Evolutionary conservation across 2,888 invertebrate species (phyloP).

Genomic region (Thalpophila matura): DNA sequence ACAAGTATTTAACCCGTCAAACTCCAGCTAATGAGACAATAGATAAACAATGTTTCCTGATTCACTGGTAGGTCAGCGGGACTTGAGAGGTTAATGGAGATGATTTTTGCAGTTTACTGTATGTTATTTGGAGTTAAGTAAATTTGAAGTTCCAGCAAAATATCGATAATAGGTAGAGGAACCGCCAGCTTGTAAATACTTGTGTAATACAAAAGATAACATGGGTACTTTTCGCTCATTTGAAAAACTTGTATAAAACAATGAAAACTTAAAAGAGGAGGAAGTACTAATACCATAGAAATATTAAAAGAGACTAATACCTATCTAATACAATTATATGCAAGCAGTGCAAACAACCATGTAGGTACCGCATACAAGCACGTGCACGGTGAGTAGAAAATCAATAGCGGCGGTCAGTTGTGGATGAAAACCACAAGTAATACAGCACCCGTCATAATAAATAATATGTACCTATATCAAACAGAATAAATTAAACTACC

Average conservation of each 20-base stretch:
- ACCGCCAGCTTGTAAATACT: too few relatives aligned
- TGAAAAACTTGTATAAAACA: background rate
- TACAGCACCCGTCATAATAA: slow-evolving; percentile 72
- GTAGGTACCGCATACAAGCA: slow-evolving; percentile 55
- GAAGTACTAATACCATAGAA: slow-evolving; percentile 41
- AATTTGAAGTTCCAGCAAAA: too few relatives aligned
- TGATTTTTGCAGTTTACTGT: too few relatives aligned
- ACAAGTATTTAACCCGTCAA: too few relatives aligned
- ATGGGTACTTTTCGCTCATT: too few relatives aligned
- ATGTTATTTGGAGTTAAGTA: too few relatives aligned
- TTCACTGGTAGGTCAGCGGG: too few relatives aligned
- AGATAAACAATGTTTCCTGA: too few relatives aligned
- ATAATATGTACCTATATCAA: slow-evolving; percentile 23
- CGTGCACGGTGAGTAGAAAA: slow-evolving; percentile 75
- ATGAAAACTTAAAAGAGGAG: slow-evolving; percentile 43
- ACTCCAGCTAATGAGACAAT: too few relatives aligned
- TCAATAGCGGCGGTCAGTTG: slow-evolving; percentile 81
- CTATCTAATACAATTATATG: slow-evolving; percentile 60
- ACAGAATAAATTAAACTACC: slow-evolving; percentile 54
- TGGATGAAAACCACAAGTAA: slow-evolving; percentile 84
- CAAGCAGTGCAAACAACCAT: slow-evolving; percentile 48
- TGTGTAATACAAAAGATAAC: too few relatives aligned
- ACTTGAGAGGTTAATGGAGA: too few relatives aligned
- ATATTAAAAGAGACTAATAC: slow-evolving; percentile 31
- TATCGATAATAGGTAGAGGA: too few relatives aligned